Evolutionary conservation across 2,113 vertebrate species (phyloP).

Genomic region (Butastur rufipennis): DNA sequence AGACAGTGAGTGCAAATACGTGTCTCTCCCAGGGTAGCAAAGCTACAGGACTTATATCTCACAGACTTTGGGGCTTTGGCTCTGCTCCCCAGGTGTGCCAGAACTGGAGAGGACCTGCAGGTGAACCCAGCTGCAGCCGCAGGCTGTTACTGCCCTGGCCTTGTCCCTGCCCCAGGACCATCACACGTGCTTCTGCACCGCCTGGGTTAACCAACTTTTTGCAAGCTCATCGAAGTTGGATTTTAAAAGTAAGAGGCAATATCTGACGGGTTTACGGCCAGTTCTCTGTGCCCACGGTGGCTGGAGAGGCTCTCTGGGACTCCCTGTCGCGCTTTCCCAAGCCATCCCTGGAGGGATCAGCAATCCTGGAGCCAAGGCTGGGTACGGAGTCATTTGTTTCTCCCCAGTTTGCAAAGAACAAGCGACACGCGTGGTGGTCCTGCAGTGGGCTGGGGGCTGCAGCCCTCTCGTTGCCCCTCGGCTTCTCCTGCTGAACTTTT

Average conservation of each 20-base stretch:
- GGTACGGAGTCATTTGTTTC: slow-evolving; percentile 3
- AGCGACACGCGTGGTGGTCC: fast-evolving
- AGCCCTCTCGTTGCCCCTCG: not conserved
- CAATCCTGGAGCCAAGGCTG: not conserved
- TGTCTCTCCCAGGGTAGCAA: not conserved
- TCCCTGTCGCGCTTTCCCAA: not conserved
- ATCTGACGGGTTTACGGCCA: not conserved
- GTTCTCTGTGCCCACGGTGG: not conserved
- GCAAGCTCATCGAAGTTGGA: not conserved
- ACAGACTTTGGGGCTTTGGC: not conserved
- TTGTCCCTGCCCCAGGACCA: not conserved
- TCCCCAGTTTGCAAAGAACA: not conserved
- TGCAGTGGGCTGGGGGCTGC: not conserved
- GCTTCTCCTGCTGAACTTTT: not conserved
- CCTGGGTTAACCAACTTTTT: not conserved
- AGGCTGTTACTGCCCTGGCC: not conserved
- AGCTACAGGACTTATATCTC: not conserved
- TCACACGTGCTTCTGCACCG: not conserved
- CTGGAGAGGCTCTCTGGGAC: fast-evolving
- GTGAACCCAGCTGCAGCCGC: not conserved
- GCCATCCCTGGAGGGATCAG: not conserved
- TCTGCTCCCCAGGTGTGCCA: not conserved
- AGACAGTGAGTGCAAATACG: not conserved
- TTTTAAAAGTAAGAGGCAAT: not conserved
- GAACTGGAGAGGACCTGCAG: not conserved